Percentiles rank a stretch among this genome's conserved stretches.
Conservation (phyloP, 2,888 invertebrate species). For the Acrobasis repandana region DNA sequence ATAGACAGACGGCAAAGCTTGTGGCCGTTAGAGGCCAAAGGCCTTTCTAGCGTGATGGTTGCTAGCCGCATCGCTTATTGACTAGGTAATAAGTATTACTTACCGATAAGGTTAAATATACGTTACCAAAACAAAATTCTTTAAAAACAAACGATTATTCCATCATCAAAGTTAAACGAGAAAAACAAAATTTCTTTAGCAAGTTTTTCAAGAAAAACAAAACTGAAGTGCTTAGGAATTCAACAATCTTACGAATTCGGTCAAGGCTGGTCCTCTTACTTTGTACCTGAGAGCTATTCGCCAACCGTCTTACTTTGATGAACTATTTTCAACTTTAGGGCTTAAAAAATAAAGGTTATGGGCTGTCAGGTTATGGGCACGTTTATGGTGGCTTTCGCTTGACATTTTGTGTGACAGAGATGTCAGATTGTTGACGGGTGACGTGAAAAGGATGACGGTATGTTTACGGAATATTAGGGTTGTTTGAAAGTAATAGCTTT, state of each 20-base stretch:
- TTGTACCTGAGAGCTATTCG: slow-evolving; percentile 7
- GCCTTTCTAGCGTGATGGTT: no score
- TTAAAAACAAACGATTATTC: not conserved
- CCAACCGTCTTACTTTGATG: not conserved
- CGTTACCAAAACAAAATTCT: no score
- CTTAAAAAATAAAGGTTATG: not conserved
- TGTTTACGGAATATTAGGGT: not conserved
- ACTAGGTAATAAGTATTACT: no score
- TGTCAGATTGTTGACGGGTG: slow-evolving; percentile 2
- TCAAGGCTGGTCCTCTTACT: slow-evolving; percentile 14
- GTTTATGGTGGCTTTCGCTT: not conserved
- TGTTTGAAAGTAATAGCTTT: not conserved
- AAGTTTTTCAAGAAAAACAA: not conserved
- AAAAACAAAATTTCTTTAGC: not conserved
- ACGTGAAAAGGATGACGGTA: slow-evolving; percentile 2
- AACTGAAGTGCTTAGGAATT: not conserved
- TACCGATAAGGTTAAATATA: no score
- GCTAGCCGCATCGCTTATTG: no score
- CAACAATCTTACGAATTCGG: not conserved
- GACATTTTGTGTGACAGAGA: slow-evolving; percentile 7
- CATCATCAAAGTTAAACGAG: not conserved
- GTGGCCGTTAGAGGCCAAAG: no score
- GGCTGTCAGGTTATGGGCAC: not conserved
- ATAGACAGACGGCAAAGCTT: no score
- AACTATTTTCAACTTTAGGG: not conserved